A percentile compares a stretch with the other conserved stretches of the same genome.
phyloP scores from a whole-genome alignment of 2,888 invertebrate species.

The Uropetala carovei region DNA sequence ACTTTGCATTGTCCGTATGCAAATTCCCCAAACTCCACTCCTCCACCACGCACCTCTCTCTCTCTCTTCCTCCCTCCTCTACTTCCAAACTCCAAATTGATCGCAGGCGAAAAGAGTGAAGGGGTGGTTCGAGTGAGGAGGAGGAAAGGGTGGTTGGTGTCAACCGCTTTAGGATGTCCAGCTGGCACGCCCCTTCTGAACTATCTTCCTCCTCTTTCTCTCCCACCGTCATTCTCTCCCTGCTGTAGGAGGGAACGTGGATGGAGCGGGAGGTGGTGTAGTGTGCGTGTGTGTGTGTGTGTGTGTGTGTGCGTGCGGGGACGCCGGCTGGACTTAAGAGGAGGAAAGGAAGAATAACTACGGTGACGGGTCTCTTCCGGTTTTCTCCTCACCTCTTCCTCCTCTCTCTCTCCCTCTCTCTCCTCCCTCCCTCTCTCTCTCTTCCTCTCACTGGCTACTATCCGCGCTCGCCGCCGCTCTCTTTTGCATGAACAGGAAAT shows the following conservation, averaged over 20 bases:
- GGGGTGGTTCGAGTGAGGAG: background rate
- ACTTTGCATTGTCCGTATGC: constrained; percentile 40
- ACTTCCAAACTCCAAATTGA: background rate
- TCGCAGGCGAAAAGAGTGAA: background rate
- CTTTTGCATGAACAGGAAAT: constrained; percentile 29
- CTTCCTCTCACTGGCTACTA: background rate
- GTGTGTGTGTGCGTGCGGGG: background rate
- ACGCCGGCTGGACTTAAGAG: constrained; percentile 8
- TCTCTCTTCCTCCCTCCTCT: background rate
- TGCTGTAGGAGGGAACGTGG: too few species aligned
- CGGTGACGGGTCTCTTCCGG: constrained; percentile 42
- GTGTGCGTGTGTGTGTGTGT: background rate
- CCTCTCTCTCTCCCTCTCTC: too few species aligned
- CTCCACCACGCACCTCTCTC: background rate
- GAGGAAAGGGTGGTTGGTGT: background rate
- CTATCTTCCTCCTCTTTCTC: too few species aligned
- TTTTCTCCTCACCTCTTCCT: background rate
- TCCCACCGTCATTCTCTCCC: background rate
- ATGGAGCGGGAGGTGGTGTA: too few species aligned
- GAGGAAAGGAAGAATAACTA: constrained; percentile 11
- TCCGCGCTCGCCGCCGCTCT: background rate
- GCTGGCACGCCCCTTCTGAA: constrained; percentile 26
- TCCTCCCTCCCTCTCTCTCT: constrained; percentile 22
- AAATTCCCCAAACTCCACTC: background rate
- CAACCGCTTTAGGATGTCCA: constrained; percentile 34